Percentiles rank a stretch among this genome's conserved stretches.
phyloP scores from a whole-genome alignment of 30 jellyfish, hydroid and myxozoan species.

The Hydra vulgaris region DNA sequence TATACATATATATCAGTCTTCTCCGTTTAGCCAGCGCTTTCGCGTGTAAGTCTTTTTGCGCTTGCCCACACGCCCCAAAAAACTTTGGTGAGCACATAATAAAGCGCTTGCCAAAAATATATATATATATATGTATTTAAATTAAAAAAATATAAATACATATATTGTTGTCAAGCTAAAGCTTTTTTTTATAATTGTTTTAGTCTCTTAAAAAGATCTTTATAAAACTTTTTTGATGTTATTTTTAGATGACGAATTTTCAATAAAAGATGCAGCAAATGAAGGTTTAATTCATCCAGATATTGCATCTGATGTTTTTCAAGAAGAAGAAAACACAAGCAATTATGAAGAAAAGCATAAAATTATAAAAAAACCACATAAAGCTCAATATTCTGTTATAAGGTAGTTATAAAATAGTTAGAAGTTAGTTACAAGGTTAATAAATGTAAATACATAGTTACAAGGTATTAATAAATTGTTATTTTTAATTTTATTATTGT shows the following conservation, averaged over 20 bases:
- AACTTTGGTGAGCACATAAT: too few species aligned
- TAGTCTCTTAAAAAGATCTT: too few species aligned
- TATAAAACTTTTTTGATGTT: not conserved
- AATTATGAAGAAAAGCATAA: slow-evolving; percentile 5
- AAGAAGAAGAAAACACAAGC: slow-evolving; percentile 10
- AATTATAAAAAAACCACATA: slow-evolving; percentile 24
- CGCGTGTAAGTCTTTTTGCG: too few species aligned
- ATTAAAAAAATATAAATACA: not conserved
- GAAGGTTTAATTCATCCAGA: slow-evolving; percentile 30
- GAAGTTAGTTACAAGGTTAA: not conserved
- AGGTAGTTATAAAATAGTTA: slow-evolving; percentile 20
- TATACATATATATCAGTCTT: too few species aligned
- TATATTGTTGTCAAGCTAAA: not conserved
- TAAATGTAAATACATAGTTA: not conserved
- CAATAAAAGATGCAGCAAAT: slow-evolving; percentile 29
- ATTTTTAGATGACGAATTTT: slow-evolving; percentile 30
- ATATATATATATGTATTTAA: too few species aligned
- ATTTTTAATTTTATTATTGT: too few species aligned
- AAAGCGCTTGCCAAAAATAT: too few species aligned
- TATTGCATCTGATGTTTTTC: not conserved
- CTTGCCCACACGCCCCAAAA: too few species aligned
- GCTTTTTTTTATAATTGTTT: not conserved
- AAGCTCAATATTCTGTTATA: slow-evolving; percentile 45
- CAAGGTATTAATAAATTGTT: not conserved
- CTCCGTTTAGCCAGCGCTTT: too few species aligned